Base-by-base conservation (phyloP, 2,888 invertebrate species). In the Neria commutata region DNA sequence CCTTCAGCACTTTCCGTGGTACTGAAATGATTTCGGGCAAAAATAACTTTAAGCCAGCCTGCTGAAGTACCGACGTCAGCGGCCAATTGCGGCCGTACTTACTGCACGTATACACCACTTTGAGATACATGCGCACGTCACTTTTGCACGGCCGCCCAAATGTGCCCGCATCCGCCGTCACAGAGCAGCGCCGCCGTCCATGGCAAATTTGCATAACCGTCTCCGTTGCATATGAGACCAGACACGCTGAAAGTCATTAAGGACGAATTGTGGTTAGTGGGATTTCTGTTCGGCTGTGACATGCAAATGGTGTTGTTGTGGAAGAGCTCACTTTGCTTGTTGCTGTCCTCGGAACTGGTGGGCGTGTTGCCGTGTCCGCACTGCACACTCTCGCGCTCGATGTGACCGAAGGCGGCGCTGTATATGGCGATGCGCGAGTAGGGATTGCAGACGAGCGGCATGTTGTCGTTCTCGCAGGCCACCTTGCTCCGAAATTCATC, bases 401-500 rank as follows among this genome's bases (percentile, higher is more conserved):
- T 92, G 66, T 95, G 87, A 5, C 96, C 96, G 79, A 92, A 97
- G 82, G 91, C 90, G 34, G 96, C 95, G 45, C 94, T 94, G 84
- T 93, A 95, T 76, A 98, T 90, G 55, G 95, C 95, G 54, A 98
- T 90, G 74, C 95, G 86, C 11, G 91, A 90, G 80, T 92, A 91
- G 50, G 91, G 91, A 83, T 91, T 89, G 83, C 97, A 97, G 78
- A 90, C 88, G 76, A 98, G 86, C 77, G 91, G 90, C 75, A 96
- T 88, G 72, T 91, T 88, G 75, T 95, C 92, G 78, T 94, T 93
- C 81, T 95, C 92, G 83, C 97, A 98, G 65, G 94, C 94, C 75
- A 94, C 90, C 86, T 94, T 92, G 81, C 94, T 95, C 65, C 93
- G 88, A 83, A 97, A 97, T 81, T 95, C 94, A 83, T 93, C 96